Base-by-base conservation (phyloP, 1,140 invertebrate genomes). In the Diachasma alloeum region DNA sequence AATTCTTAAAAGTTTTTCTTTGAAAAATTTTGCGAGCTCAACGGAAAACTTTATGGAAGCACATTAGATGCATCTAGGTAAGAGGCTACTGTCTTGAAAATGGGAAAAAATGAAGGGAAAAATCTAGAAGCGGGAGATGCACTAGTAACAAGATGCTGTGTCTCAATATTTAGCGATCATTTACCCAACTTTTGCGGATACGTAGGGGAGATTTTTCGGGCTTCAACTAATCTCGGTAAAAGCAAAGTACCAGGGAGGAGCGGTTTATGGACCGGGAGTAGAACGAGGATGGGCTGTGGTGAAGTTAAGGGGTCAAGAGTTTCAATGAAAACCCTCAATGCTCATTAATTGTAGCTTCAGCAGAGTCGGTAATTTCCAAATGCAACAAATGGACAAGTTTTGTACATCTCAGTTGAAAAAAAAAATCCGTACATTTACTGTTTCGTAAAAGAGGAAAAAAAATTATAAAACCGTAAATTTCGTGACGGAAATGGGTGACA, bases 151-250 rank as follows among this genome's bases (percentile, higher is more conserved):
- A 63, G 59, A 63, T 63, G 59, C 74, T 59, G 67, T 63, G 67
- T 73, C 76, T 79, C 74, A 79, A 82, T 83, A 82, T 82, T 82
- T 82, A 80, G 77, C 79, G 81, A 83, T 82, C 79, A 83, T 82
- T 83, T 81, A 78, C 19, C 79, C 11, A 82, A 83, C 76, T 83
- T 81, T 69, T 39, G 17, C 70, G 37, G 42, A 72, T 48, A 63
- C 69, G 44, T 44, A 31, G 10, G 31, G 56, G 31, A 66, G 53
- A 26, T 75, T 77, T 46, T 53, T 53, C 24, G 59, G 44, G 63
- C 5, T 10, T 24, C 76, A 24, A 77, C 77, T 78, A 81, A 79
- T 81, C 81, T 80, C 37, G 22, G 76, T 81, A 81, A 81, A 76
- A 82, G 78, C 79, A 79, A 83, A 82, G 82, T 82, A 80, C 69